These are phyloP conservation scores for Sphenopsis melanotis DNA, from an alignment of 2,797 vertebrate species.

Conservation along the genomic window DNA sequence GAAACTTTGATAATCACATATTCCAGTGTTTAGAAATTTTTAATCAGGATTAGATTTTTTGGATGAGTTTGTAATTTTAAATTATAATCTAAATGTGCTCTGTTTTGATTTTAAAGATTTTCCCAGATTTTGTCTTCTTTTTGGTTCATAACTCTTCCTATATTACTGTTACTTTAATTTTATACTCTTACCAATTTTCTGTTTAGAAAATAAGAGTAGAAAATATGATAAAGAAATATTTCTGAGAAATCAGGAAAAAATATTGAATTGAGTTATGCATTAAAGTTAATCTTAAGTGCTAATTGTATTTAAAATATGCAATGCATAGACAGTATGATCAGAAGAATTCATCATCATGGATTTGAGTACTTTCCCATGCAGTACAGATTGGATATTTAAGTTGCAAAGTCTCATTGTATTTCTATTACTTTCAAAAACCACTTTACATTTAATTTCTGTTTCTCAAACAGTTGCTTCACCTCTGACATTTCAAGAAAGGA, in stretches of 20 bases:
- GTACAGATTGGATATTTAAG: not conserved
- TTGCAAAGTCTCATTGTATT: not conserved
- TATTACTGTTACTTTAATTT: not conserved
- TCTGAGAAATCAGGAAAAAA: not conserved
- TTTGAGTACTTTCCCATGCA: not conserved
- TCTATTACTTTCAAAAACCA: not conserved
- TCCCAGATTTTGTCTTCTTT: not conserved
- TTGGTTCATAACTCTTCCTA: not conserved
- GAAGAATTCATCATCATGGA: not conserved
- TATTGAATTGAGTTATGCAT: not conserved
- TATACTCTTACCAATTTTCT: not conserved
- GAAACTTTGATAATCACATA: not conserved
- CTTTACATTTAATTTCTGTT: not conserved
- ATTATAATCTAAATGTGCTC: rapidly evolving
- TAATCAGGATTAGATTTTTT: not conserved
- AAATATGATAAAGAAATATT: not conserved
- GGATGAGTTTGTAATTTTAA: not conserved
- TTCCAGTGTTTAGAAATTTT: not conserved
- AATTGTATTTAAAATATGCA: not conserved
- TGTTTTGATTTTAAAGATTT: not conserved
- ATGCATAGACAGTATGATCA: rapidly evolving
- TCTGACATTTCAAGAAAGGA: not conserved
- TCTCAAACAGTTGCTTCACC: not conserved
- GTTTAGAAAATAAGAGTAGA: not conserved
- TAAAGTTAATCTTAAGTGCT: not conserved